Evolutionary conservation across 2,113 vertebrate genomes (phyloP).

Genomic region (Stigmatopora argus): DNA sequence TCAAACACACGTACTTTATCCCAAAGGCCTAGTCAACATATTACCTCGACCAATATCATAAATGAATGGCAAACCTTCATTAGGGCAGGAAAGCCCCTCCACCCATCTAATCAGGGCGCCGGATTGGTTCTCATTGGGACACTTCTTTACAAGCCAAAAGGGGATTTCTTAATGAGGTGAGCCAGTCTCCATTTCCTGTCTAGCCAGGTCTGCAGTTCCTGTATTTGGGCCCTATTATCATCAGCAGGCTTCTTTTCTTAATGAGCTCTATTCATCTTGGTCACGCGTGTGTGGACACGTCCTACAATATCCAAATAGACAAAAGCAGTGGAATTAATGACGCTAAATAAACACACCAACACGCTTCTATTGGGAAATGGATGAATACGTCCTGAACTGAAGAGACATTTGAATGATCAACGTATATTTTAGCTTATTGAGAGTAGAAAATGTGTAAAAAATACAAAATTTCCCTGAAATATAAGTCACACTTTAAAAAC

Average conservation of each 20-base stretch:
- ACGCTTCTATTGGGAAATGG: slow-evolving; percentile 1
- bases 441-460: neutral
- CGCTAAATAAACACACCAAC: slow-evolving; percentile 12
- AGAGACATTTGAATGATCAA: neutral
- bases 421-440: neutral
- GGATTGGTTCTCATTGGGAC: slow-evolving; percentile 62
- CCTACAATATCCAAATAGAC: slow-evolving; percentile 36
- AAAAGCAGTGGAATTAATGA: slow-evolving; percentile 20
- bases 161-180: slow-evolving; percentile 70
- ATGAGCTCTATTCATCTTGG: slow-evolving; percentile 66
- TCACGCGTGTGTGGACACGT: slow-evolving; percentile 22
- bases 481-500: neutral
- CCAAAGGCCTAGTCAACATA: slow-evolving; percentile 68
- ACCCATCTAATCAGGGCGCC: slow-evolving; percentile 63
- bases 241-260: slow-evolving; percentile 58
- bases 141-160: slow-evolving; percentile 69
- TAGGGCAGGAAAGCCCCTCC: slow-evolving; percentile 64
- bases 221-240: slow-evolving; percentile 62
- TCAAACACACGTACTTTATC: no score
- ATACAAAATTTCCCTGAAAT: neutral
- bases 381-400: neutral
- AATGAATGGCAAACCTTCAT: slow-evolving; percentile 73
- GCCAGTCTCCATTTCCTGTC: slow-evolving; percentile 70
- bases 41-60: slow-evolving; percentile 73
- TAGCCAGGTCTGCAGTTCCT: slow-evolving; percentile 72